phyloP scores from a whole-genome alignment of 2,113 vertebrate genomes.

The Paradoxurus hermaphroditus region DNA sequence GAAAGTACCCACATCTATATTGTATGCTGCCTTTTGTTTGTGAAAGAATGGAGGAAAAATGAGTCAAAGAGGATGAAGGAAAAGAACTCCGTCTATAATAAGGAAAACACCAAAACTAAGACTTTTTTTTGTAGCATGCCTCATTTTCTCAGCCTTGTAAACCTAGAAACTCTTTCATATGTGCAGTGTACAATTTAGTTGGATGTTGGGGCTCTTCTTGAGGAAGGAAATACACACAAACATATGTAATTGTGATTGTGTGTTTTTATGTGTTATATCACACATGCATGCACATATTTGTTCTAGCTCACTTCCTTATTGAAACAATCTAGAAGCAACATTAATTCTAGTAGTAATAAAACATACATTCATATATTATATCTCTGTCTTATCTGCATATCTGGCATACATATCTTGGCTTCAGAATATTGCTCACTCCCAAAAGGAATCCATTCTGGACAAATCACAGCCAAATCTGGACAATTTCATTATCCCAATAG shows the following conservation, averaged over 20 bases:
- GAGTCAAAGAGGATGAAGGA: not conserved
- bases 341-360: not conserved
- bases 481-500: not conserved
- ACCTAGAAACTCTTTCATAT: not conserved
- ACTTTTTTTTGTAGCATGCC: not conserved
- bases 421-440: not conserved
- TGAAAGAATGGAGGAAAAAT: not conserved
- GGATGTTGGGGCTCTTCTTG: not conserved
- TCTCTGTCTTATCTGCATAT: too few species aligned
- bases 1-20: not conserved
- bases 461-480: not conserved
- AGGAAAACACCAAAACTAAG: too few species aligned
- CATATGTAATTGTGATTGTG: not conserved
- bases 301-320: not conserved
- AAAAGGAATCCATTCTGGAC: not conserved
- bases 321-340: not conserved
- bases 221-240: not conserved
- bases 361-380: too few species aligned
- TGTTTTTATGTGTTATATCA: not conserved
- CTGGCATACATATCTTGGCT: not conserved
- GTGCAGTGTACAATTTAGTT: not conserved
- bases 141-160: not conserved
- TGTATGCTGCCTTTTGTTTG: not conserved
- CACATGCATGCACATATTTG: not conserved
- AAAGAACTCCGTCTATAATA: too few species aligned